Evolutionary conservation across 2,888 invertebrate genomes (phyloP).

Genomic region (Cosmia pyralina): DNA sequence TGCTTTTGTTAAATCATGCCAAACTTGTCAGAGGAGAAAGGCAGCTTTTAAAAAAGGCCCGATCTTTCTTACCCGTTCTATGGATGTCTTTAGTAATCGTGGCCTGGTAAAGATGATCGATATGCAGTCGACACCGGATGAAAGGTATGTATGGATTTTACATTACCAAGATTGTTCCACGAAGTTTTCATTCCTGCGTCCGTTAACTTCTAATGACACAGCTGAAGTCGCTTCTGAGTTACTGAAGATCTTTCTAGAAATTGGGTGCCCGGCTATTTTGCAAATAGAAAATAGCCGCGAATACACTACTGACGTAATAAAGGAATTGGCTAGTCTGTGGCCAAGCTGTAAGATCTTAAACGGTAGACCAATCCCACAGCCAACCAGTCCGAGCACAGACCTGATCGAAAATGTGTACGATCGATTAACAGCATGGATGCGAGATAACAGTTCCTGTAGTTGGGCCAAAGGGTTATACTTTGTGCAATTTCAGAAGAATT

Average conservation of each 20-base stretch:
- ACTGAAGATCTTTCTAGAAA: slow-evolving; percentile 44
- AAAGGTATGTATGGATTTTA: slow-evolving; percentile 34
- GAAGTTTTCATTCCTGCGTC: slow-evolving; percentile 42
- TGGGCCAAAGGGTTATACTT: slow-evolving; percentile 44
- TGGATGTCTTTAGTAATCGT: not conserved
- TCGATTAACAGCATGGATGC: slow-evolving; percentile 26
- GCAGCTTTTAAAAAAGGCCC: not conserved
- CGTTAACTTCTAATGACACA: slow-evolving; percentile 17
- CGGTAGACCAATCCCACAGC: slow-evolving; percentile 12
- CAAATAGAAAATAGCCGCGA: slow-evolving; percentile 7
- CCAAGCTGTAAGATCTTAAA: slow-evolving; percentile 33
- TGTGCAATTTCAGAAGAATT: slow-evolving; percentile 44
- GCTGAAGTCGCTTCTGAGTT: slow-evolving; percentile 30
- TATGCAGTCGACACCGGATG: slow-evolving; percentile 25
- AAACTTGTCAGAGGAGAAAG: slow-evolving; percentile 14
- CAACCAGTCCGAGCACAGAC: not conserved
- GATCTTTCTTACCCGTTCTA: not conserved
- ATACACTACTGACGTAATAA: slow-evolving; percentile 34
- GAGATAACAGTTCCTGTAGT: slow-evolving; percentile 24
- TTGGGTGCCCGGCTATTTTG: slow-evolving; percentile 37
- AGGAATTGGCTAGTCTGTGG: slow-evolving; percentile 30
- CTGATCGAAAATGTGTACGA: not conserved
- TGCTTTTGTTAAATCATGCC: slow-evolving; percentile 35
- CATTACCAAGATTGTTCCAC: slow-evolving; percentile 39
- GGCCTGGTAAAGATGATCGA: slow-evolving; percentile 26